Evolutionary conservation across 2,113 vertebrate species (phyloP).

Genomic region (Chaenogobius annularis): DNA sequence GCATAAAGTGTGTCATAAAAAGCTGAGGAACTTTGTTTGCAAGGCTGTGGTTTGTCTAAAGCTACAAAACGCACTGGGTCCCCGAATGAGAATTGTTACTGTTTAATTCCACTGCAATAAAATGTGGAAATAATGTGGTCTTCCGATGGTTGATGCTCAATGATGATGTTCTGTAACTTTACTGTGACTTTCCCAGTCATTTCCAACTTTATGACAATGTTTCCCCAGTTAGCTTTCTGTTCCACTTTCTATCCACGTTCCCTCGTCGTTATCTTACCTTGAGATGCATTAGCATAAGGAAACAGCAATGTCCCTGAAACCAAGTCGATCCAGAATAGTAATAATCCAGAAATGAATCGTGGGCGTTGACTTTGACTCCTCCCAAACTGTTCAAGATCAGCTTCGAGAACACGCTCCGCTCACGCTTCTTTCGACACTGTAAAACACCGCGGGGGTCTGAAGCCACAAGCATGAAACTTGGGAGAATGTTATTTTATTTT

Average conservation of each 20-base stretch:
- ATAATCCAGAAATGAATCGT: not conserved
- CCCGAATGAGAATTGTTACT: not conserved
- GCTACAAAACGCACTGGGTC: too few species aligned
- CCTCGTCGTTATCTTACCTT: not conserved
- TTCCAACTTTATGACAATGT: constrained; percentile 3
- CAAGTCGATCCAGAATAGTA: not conserved
- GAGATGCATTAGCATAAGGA: constrained; percentile 4
- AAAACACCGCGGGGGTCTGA: not conserved
- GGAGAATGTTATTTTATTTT: not conserved
- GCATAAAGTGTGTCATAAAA: too few species aligned
- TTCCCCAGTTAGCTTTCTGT: not conserved
- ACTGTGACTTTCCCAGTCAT: not conserved
- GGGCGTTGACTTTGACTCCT: not conserved
- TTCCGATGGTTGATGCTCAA: not conserved
- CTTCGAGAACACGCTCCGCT: not conserved
- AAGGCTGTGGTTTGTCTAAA: too few species aligned
- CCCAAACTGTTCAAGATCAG: not conserved
- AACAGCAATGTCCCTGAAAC: not conserved
- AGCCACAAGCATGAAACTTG: not conserved
- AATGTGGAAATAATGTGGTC: not conserved
- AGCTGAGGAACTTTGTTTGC: too few species aligned
- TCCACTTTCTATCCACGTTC: not conserved
- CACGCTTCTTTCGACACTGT: not conserved
- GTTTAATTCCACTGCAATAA: not conserved
- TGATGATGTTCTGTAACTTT: not conserved